Conservation (phyloP, 2,113 vertebrate genomes). For the Guaruba guarouba region DNA sequence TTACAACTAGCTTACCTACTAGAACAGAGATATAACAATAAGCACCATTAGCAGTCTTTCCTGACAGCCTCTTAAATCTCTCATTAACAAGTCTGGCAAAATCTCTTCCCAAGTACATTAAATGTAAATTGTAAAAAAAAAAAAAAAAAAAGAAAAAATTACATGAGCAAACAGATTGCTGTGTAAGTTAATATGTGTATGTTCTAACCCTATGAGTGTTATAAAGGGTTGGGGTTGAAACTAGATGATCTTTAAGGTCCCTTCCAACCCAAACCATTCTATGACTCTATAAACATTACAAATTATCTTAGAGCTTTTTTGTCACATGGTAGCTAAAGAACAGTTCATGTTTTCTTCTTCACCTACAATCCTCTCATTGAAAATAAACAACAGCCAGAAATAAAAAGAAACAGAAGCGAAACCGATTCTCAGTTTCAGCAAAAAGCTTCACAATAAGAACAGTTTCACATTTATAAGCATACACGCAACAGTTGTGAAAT, state of each 20-base stretch:
- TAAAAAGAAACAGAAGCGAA: neutral
- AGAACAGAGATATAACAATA: neutral
- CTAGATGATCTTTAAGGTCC: neutral
- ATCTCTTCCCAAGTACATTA: conserved; percentile 9
- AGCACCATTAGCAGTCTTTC: neutral
- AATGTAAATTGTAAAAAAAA: neutral
- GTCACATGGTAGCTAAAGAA: neutral
- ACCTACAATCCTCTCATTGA: neutral
- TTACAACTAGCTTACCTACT: neutral
- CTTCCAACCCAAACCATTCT: neutral
- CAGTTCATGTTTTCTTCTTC: neutral
- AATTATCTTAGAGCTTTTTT: neutral
- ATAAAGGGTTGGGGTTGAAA: neutral
- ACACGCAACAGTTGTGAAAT: neutral
- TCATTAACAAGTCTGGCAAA: conserved; percentile 11
- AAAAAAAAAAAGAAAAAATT: neutral
- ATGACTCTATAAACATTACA: neutral
- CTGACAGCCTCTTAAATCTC: neutral
- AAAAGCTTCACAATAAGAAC: neutral
- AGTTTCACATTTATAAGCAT: neutral
- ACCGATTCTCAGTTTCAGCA: neutral
- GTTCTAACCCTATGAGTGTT: neutral
- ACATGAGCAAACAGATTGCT: conserved; percentile 17
- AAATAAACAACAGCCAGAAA: neutral
- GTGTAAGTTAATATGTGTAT: neutral